These are phyloP conservation scores for Apogon talboti DNA, from an alignment of 2,797 vertebrate genomes.

Conservation along the genomic window DNA sequence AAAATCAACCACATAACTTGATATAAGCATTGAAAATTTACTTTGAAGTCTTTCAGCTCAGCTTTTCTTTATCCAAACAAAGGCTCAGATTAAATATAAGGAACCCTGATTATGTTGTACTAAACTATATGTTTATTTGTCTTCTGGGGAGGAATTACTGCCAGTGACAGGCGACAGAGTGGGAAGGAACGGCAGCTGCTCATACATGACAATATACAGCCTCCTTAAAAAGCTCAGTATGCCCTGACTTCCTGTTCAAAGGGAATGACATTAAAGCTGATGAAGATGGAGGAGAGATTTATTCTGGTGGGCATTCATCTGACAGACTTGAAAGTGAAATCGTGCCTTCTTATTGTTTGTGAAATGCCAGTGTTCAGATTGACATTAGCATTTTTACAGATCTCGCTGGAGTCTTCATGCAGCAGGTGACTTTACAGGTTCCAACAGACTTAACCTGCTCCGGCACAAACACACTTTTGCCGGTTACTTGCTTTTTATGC, in stretches of 20 bases:
- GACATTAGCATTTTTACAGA: slow-evolving; percentile 20
- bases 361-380: slow-evolving; percentile 32
- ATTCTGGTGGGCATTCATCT: slow-evolving; percentile 60
- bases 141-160: slow-evolving; percentile 7
- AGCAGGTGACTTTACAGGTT: neutral
- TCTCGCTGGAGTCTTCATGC: slow-evolving; percentile 2
- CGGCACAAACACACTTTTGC: neutral
- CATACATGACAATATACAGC: slow-evolving; percentile 68
- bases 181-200: slow-evolving; percentile 58
- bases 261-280: slow-evolving; percentile 79
- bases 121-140: slow-evolving; percentile 16
- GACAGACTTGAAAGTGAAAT: slow-evolving; percentile 50
- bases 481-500: slow-evolving; percentile 4
- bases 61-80: neutral
- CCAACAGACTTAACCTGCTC: slow-evolving; percentile 6
- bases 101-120: slow-evolving; percentile 16
- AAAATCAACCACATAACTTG: no score
- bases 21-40: no score
- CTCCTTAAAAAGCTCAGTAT: slow-evolving; percentile 42
- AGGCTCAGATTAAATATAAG: neutral
- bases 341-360: slow-evolving; percentile 41
- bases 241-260: slow-evolving; percentile 69
- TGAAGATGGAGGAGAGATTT: slow-evolving; percentile 51
- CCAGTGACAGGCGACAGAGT: slow-evolving; percentile 30
- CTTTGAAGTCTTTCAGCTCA: no score